phyloP scores from a whole-genome alignment of 2,888 invertebrate species.

The Aporophyla lueneburgensis region DNA sequence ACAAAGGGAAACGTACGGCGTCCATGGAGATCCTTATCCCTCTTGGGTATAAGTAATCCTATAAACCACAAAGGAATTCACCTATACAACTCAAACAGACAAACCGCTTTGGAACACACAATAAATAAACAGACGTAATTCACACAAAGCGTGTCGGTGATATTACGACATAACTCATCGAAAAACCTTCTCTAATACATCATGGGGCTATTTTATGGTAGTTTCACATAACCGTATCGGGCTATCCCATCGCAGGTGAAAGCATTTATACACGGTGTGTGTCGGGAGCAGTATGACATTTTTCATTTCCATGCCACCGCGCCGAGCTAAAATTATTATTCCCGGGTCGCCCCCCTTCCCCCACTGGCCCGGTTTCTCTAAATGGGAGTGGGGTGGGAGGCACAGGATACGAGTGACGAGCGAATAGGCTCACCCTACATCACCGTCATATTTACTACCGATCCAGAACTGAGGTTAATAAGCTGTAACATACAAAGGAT shows the following conservation, averaged over 20 bases:
- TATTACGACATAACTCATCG: slow-evolving; percentile 55
- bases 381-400: slow-evolving; percentile 65
- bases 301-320: slow-evolving; percentile 80
- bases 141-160: slow-evolving; percentile 53
- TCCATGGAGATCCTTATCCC: slow-evolving; percentile 45
- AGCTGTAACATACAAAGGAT: slow-evolving; percentile 31
- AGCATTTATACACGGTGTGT: slow-evolving; percentile 66
- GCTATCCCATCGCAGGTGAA: slow-evolving; percentile 69
- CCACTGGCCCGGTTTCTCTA: slow-evolving; percentile 70
- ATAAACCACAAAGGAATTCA: slow-evolving; percentile 57
- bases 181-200: slow-evolving; percentile 65
- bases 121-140: slow-evolving; percentile 61
- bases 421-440: slow-evolving; percentile 60
- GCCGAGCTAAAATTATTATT: slow-evolving; percentile 80
- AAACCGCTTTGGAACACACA: slow-evolving; percentile 49
- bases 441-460: slow-evolving; percentile 42
- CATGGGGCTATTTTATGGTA: slow-evolving; percentile 64
- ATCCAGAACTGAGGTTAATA: slow-evolving; percentile 49
- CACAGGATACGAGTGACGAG: slow-evolving; percentile 70
- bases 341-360: slow-evolving; percentile 70
- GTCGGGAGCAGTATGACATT: slow-evolving; percentile 75
- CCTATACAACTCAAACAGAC: slow-evolving; percentile 54
- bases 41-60: slow-evolving; percentile 37
- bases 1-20: slow-evolving; percentile 44
- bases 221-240: slow-evolving; percentile 65